Base-by-base conservation (phyloP, 2,113 vertebrate species). In the Stictonetta naevosa region DNA sequence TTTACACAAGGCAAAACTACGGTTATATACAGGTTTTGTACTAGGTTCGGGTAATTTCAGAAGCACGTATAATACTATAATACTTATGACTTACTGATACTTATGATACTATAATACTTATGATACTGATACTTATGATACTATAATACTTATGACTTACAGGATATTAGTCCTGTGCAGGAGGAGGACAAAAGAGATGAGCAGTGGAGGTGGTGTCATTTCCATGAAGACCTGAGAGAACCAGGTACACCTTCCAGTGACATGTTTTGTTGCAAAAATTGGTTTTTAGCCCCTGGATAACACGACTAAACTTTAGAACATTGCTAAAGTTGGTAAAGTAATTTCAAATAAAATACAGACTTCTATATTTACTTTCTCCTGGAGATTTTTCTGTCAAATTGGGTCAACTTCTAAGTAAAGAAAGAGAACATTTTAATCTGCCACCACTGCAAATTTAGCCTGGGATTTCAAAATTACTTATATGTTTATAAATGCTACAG, bases 401-500 rank as follows among this genome's bases (percentile, higher is more conserved):
- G 53, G 76, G 64, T 94, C 90, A 90, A 46, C 55, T 85, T 88
- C 31, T 77, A 80, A 90, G 82, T 83, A 83, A 90, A 79, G 48
- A 69, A 91, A 66, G 50, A 84, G 60, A 85, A 22, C 13, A 36
- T 94, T 95, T 96, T 91, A 73, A 86, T 81, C 72, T 94, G 82
- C 83, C 88, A 83, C 52, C 60, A 55, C 50, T 91, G 79, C 62
- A 94, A 71, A 77, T 52, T 60, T 66, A 80, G 50, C 23, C 40
- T 90, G 75, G 25, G 91, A 74, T 74, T 68, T 95, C 75, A 92
- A 95, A 91, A 91, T 87, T 87, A 42, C 52, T 93, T 85, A 13
- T 75, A 7, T 77, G 38, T 66, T 88, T 64, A 72, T 76, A 92
- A 92, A 88, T 68, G 15, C 50, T 74, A 58, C 40, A 68, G 64